These are phyloP conservation scores for Galaxea fascicularis DNA, from an alignment of 92 coral and sea anemone species.

Conservation along the genomic window DNA sequence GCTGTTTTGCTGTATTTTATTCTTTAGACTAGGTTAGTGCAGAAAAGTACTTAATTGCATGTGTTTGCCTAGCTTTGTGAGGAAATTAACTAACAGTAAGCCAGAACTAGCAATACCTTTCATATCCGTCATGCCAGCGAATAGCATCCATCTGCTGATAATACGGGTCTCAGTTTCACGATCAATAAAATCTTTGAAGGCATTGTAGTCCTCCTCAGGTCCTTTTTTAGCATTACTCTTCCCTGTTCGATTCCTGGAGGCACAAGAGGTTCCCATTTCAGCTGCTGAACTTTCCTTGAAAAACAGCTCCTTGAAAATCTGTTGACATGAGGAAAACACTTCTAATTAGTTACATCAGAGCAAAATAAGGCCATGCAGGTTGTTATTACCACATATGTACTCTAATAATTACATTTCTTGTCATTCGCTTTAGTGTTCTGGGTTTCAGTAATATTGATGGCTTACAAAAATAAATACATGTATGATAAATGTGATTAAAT, in stretches of 20 bases:
- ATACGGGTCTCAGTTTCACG: slow-evolving; percentile 28
- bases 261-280: slow-evolving; percentile 28
- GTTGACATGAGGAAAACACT: background rate
- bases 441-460: too few species aligned
- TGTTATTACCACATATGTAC: background rate
- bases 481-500: too few species aligned
- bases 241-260: slow-evolving; percentile 35
- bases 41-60: background rate
- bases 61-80: background rate
- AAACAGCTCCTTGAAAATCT: slow-evolving; percentile 26
- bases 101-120: slow-evolving; percentile 7
- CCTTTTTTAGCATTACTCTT: slow-evolving; percentile 27
- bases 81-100: background rate
- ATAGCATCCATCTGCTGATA: slow-evolving; percentile 14
- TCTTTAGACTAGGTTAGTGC: slow-evolving; percentile 6
- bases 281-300: slow-evolving; percentile 30
- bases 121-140: slow-evolving; percentile 18
- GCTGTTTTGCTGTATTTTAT: slow-evolving; percentile 29
- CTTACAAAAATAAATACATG: too few species aligned
- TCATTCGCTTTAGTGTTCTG: too few species aligned
- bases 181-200: slow-evolving; percentile 24
- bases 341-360: background rate
- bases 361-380: background rate
- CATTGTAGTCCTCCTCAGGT: slow-evolving; percentile 37
- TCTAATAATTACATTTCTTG: background rate